Conservation (phyloP, 2,888 invertebrate genomes). For the Perizoma flavofasciatum region DNA sequence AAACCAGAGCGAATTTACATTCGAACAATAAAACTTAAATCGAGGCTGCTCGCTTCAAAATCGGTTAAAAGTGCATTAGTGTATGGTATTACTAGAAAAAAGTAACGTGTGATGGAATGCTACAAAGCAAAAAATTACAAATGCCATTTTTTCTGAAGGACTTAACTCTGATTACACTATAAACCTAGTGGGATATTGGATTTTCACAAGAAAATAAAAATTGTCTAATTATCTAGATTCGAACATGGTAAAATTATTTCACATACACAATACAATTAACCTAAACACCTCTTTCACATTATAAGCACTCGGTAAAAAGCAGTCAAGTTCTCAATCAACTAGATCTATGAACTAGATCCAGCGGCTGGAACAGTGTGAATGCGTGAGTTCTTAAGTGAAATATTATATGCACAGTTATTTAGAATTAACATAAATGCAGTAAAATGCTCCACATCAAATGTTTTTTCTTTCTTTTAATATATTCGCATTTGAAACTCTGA, state of each 20-base stretch:
- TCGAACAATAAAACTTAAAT: constrained; percentile 66
- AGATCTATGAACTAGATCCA: constrained; percentile 30
- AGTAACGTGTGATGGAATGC: background rate
- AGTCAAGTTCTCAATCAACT: constrained; percentile 19
- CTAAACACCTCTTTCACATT: no score
- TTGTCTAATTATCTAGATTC: background rate
- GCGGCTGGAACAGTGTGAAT: constrained; percentile 24
- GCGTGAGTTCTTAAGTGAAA: background rate
- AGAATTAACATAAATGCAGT: no score
- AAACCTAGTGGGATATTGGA: no score
- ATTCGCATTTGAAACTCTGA: no score
- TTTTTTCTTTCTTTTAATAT: no score
- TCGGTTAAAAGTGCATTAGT: constrained; percentile 45
- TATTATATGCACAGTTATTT: no score
- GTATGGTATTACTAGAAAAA: constrained; percentile 31
- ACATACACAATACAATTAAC: no score
- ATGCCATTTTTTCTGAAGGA: no score
- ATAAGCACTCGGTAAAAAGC: constrained; percentile 19
- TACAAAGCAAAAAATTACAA: background rate
- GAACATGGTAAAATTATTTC: background rate
- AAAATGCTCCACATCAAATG: no score
- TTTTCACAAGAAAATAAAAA: background rate
- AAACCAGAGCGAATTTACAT: constrained; percentile 57
- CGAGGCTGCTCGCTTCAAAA: constrained; percentile 57
- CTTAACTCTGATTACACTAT: no score